Conservation (phyloP, 2,797 vertebrate genomes). For the Garrulus glandarius region DNA sequence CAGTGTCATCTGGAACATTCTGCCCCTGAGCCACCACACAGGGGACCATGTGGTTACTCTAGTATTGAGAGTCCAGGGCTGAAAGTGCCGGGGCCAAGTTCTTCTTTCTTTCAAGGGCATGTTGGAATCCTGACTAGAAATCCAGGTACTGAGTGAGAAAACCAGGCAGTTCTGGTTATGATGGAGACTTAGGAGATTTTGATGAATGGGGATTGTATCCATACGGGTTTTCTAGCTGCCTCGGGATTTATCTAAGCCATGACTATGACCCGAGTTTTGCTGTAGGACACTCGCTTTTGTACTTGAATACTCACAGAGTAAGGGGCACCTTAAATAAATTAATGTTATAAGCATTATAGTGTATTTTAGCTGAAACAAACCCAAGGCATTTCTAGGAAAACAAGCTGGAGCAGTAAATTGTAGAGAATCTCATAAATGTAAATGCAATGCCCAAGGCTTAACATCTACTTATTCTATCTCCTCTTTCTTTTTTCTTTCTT, state of each 20-base stretch:
- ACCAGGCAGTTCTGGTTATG: fast-evolving
- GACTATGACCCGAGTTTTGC: neutral
- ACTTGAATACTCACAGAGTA: neutral
- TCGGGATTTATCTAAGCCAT: neutral
- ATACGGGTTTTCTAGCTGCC: neutral
- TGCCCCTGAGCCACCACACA: neutral
- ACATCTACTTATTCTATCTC: slow-evolving; percentile 1
- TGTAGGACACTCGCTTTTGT: neutral
- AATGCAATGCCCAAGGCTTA: slow-evolving; percentile 34
- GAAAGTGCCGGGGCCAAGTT: neutral
- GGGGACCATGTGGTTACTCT: fast-evolving
- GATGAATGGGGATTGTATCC: neutral
- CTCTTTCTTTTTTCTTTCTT: neutral
- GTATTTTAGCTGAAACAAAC: slow-evolving; percentile 31
- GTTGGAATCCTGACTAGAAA: neutral
- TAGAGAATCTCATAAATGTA: slow-evolving; percentile 48
- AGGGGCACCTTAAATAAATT: neutral
- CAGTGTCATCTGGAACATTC: neutral
- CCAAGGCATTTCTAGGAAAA: slow-evolving; percentile 40
- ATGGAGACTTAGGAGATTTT: neutral
- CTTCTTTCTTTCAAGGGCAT: neutral
- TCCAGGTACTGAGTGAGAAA: neutral
- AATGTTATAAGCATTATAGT: neutral
- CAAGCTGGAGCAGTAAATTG: slow-evolving; percentile 41
- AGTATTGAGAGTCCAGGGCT: neutral